A percentile compares a stretch with the other conserved stretches of the same genome.
phyloP scores from a whole-genome alignment of 2,797 vertebrate species.

The Mergus octosetaceus region DNA sequence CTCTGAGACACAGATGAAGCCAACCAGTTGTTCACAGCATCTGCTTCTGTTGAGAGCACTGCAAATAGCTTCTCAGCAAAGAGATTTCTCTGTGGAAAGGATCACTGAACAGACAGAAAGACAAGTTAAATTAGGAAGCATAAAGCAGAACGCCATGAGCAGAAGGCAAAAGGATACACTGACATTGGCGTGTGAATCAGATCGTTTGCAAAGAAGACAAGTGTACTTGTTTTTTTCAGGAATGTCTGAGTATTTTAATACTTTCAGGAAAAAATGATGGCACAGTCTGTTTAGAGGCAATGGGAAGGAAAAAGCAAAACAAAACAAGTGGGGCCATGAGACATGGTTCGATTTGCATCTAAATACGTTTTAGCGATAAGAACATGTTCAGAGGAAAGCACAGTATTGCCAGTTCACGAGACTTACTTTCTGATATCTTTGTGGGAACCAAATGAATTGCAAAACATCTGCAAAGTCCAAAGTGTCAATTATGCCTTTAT shows the following conservation, averaged over 20 bases:
- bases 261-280: not conserved
- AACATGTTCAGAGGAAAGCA: slow-evolving; percentile 54
- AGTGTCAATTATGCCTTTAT: slow-evolving; percentile 77
- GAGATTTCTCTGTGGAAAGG: slow-evolving; percentile 3
- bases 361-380: slow-evolving; percentile 64
- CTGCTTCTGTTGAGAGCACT: not conserved
- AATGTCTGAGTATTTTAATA: not conserved
- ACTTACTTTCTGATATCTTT: slow-evolving; percentile 72
- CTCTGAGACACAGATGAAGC: not conserved
- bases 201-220: not conserved
- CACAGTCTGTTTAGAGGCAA: not conserved
- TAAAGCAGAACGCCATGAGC: slow-evolving; percentile 13
- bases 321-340: slow-evolving; percentile 19
- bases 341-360: slow-evolving; percentile 61
- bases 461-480: slow-evolving; percentile 76
- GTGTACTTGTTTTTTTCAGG: not conserved
- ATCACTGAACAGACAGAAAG: slow-evolving; percentile 1
- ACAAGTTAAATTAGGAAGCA: slow-evolving; percentile 46
- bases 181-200: not conserved
- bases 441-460: slow-evolving; percentile 76
- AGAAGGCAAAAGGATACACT: not conserved
- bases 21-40: not conserved
- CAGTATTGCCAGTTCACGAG: slow-evolving; percentile 61
- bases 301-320: slow-evolving; percentile 9
- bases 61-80: slow-evolving; percentile 1